Evolutionary conservation across 2,888 invertebrate genomes (phyloP).

Genomic region (Cephus pulcher): DNA sequence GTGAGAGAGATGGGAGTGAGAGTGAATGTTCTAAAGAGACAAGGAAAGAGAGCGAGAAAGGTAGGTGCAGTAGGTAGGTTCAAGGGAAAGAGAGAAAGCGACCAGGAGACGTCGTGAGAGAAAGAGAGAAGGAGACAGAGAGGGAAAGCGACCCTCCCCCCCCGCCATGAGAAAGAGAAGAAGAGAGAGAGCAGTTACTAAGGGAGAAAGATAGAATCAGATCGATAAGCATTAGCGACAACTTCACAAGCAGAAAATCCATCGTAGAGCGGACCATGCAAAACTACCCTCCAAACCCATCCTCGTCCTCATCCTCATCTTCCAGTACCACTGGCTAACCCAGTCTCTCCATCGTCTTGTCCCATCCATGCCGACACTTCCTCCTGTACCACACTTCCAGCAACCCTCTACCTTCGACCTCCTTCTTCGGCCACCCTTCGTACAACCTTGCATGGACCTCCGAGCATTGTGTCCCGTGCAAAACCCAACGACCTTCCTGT

Average conservation of each 20-base stretch:
- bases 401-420: neutral
- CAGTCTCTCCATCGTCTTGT: conserved; percentile 16
- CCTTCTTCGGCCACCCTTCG: neutral
- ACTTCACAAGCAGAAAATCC: conserved; percentile 38
- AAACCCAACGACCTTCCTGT: conserved; percentile 28
- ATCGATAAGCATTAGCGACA: conserved; percentile 46
- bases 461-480: conserved; percentile 28
- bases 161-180: too few relatives aligned
- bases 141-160: too few relatives aligned
- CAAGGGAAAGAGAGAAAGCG: conserved; percentile 6
- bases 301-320: neutral
- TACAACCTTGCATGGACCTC: neutral
- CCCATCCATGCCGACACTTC: conserved; percentile 20
- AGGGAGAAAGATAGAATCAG: conserved; percentile 22
- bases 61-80: neutral
- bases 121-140: neutral
- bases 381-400: conserved; percentile 1
- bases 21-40: neutral
- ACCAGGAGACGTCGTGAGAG: neutral
- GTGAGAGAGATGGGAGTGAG: neutral
- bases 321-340: neutral
- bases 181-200: neutral
- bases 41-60: neutral
- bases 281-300: conserved; percentile 23
- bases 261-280: conserved; percentile 33